A percentile compares a stretch with the other conserved stretches of the same genome.
These are phyloP conservation scores for Pomacea canaliculata DNA, from an alignment of 2,888 invertebrate genomes.

Conservation along the genomic window DNA sequence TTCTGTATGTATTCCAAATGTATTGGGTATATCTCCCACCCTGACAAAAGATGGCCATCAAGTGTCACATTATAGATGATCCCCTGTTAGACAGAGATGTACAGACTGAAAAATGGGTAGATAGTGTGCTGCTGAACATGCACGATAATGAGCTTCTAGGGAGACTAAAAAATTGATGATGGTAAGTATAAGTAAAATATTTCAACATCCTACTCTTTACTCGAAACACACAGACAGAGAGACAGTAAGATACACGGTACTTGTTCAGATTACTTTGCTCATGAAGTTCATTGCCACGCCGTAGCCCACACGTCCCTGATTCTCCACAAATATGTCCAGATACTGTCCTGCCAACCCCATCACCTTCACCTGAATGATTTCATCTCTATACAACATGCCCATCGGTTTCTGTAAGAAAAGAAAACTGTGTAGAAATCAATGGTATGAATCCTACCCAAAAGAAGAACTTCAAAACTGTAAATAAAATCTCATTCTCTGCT, in stretches of 20 bases:
- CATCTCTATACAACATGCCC: constrained; percentile 59
- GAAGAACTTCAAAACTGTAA: too few relatives aligned
- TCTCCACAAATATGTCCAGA: constrained; percentile 72
- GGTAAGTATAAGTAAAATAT: too few relatives aligned
- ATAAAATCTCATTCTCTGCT: too few relatives aligned
- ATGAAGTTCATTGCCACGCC: constrained; percentile 61
- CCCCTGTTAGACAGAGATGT: constrained; percentile 50
- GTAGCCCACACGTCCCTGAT: constrained; percentile 72
- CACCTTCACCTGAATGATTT: constrained; percentile 45
- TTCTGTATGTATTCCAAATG: constrained; percentile 40
- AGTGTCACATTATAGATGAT: constrained; percentile 58
- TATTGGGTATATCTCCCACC: constrained; percentile 76
- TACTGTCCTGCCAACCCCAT: constrained; percentile 49
- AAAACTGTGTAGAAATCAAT: too few relatives aligned
- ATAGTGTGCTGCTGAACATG: too few relatives aligned
- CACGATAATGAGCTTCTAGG: too few relatives aligned
- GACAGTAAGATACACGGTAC: too few relatives aligned
- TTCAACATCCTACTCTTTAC: too few relatives aligned
- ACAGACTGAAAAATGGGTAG: neutral
- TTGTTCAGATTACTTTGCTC: constrained; percentile 48
- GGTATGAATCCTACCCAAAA: neutral
- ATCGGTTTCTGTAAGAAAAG: constrained; percentile 43
- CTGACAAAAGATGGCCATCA: constrained; percentile 72
- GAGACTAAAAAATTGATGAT: too few relatives aligned
- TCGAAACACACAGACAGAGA: too few relatives aligned